Evolutionary conservation across 2,113 vertebrate genomes (phyloP), one percentile per base, ranked within the genome.

Genomic region (Bufo bufo): DNA sequence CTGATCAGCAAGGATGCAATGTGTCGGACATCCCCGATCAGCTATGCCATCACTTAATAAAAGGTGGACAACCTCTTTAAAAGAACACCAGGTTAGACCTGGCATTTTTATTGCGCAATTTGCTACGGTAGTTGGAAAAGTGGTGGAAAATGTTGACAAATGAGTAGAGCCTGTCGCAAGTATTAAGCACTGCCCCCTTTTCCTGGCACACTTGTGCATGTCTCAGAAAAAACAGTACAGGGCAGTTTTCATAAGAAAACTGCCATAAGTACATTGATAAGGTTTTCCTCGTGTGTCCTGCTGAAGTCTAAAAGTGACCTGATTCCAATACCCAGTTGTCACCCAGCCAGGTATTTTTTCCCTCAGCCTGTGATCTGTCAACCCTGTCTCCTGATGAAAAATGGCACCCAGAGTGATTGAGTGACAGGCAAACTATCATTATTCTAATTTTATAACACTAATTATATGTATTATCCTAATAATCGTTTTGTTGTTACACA

Each of bases 401-500:
- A 84, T 77, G 20, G 59, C 87, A 89, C 50, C 87, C 72, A 84
- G 58, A 84, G 72, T 69, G 82, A 84, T 84, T 75, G 87, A 78
- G 82, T 84, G 87, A 52, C 82, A 84, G 59, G 66, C 49, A 77
- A 78, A 77, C 81, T 89, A 89, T 89, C 58, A 89, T 88, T 84
- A 88, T 89, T 89, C 87, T 89, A 89, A 89, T 89, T 89, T 89
- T 89, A 89, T 89, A 84, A 84, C 54, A 63, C 87, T 89, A 89
- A 89, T 89, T 89, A 89, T 89, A 89, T 89, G 59, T 84, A 89
- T 89, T 89, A 89, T 89, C 19, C 81, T 89, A 84, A 89, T 59
- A 89, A 78, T 89, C 61, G 72, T 89, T 84, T 89, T 88, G 79
- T 88, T 89, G 82, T 89, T 89, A 89, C 87, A 89, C 87, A 89